A percentile compares a stretch with the other conserved stretches of the same genome.
Conservation (phyloP, 2,113 vertebrate genomes). For the Polypterus bichir region DNA sequence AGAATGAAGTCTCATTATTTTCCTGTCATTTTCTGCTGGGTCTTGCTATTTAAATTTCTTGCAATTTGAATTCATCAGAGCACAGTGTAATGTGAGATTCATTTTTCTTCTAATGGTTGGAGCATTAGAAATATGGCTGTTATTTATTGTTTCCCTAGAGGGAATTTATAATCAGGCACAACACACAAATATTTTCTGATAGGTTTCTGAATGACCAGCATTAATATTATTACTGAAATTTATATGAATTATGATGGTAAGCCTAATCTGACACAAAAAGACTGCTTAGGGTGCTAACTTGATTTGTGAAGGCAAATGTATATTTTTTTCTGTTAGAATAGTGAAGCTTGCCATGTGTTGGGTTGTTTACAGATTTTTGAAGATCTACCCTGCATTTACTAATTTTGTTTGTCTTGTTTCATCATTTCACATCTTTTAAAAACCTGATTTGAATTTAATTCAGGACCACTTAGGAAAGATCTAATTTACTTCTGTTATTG, state of each 20-base stretch:
- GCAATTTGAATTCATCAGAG: slow-evolving; percentile 8
- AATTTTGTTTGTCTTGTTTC: too few species aligned
- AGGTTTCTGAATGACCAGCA: slow-evolving; percentile 3
- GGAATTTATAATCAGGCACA: slow-evolving; percentile 4
- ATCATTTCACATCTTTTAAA: too few species aligned
- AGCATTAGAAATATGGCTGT: slow-evolving; percentile 8
- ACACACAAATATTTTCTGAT: slow-evolving; percentile 10
- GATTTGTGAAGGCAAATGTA: not conserved
- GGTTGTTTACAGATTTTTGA: too few species aligned
- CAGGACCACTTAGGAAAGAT: too few species aligned
- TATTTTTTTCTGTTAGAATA: too few species aligned
- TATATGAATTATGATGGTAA: not conserved
- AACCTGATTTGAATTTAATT: too few species aligned
- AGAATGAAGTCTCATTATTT: slow-evolving; percentile 1
- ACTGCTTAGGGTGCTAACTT: not conserved
- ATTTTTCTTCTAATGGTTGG: slow-evolving; percentile 11
- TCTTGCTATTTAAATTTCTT: slow-evolving; percentile 8
- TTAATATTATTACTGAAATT: slow-evolving; percentile 11
- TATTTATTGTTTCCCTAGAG: slow-evolving; percentile 12
- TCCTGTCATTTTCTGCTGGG: not conserved
- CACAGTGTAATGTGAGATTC: slow-evolving; percentile 12
- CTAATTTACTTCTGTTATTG: too few species aligned
- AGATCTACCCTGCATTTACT: too few species aligned
- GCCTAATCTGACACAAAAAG: not conserved
- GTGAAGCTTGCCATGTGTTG: too few species aligned